A percentile compares a stretch with the other conserved stretches of the same genome.
phyloP scores from a whole-genome alignment of 2,113 vertebrate genomes.

The Nesogale talazaci region DNA sequence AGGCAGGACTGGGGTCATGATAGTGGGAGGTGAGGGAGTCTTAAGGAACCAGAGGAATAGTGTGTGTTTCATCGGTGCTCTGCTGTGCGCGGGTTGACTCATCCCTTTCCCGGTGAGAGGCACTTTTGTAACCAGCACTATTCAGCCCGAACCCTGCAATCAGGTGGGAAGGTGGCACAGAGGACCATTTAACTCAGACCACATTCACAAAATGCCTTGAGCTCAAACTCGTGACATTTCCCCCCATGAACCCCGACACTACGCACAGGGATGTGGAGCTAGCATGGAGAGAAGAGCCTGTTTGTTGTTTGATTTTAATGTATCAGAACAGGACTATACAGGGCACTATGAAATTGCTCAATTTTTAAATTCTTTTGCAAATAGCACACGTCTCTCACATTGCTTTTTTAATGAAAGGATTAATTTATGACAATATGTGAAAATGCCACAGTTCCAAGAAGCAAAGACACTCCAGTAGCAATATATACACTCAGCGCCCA shows the following conservation, averaged over 20 bases:
- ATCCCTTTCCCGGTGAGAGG: no score
- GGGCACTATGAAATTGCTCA: background rate
- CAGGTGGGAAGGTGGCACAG: background rate
- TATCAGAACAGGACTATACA: background rate
- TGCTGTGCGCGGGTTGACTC: no score
- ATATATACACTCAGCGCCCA: background rate
- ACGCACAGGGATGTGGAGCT: background rate
- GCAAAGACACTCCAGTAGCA: background rate
- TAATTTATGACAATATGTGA: slow-evolving; percentile 18
- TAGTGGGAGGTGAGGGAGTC: no score
- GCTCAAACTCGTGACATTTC: background rate
- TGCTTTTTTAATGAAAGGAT: slow-evolving; percentile 7
- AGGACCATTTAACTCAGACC: background rate
- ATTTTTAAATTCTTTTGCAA: background rate
- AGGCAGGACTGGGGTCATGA: no score
- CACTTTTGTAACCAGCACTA: background rate
- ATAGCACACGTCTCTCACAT: background rate
- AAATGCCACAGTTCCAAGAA: background rate
- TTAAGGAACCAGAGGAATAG: no score
- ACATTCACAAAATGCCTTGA: background rate
- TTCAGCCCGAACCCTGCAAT: background rate
- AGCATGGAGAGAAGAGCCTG: background rate
- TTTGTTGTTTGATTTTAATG: accelerated
- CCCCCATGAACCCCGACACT: background rate
- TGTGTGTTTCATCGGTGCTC: no score